Conservation (phyloP, 2,797 vertebrate species). For the Tympanoctomys barrerae region DNA sequence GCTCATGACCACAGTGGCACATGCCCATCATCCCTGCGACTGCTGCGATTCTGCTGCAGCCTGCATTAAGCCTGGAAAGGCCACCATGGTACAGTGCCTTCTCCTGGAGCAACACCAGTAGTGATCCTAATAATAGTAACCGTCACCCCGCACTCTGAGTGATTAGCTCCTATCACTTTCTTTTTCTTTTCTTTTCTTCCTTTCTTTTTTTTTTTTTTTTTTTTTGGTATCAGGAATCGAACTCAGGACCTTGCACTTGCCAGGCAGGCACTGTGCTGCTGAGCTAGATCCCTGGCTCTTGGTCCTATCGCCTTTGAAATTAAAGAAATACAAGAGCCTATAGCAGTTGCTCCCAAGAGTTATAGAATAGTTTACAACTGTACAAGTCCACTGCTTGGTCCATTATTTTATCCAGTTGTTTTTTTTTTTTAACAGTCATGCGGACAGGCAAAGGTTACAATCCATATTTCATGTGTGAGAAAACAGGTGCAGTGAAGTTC, state of each 20-base stretch:
- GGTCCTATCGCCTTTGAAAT: not conserved
- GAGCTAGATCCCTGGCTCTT: no score
- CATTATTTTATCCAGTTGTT: not conserved
- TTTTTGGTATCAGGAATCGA: no score
- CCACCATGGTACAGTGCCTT: no score
- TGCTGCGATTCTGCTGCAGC: not conserved
- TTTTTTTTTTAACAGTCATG: not conserved
- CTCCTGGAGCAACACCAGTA: not conserved
- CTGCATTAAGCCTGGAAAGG: not conserved
- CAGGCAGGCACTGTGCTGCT: no score
- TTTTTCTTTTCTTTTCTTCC: no score
- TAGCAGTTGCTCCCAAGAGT: not conserved
- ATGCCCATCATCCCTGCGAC: not conserved
- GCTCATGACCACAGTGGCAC: not conserved
- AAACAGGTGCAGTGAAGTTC: not conserved
- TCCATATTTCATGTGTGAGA: not conserved
- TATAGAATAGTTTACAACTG: not conserved
- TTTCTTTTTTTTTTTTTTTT: no score
- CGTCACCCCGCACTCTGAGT: not conserved
- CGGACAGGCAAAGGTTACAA: not conserved
- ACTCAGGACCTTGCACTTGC: no score
- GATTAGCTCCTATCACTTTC: not conserved
- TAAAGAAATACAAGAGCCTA: not conserved
- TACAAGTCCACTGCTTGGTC: not conserved
- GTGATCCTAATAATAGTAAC: not conserved